A percentile compares a stretch with the other conserved stretches of the same genome.
phyloP scores from a whole-genome alignment of 2,113 vertebrate species.

The Aramus guarauna region DNA sequence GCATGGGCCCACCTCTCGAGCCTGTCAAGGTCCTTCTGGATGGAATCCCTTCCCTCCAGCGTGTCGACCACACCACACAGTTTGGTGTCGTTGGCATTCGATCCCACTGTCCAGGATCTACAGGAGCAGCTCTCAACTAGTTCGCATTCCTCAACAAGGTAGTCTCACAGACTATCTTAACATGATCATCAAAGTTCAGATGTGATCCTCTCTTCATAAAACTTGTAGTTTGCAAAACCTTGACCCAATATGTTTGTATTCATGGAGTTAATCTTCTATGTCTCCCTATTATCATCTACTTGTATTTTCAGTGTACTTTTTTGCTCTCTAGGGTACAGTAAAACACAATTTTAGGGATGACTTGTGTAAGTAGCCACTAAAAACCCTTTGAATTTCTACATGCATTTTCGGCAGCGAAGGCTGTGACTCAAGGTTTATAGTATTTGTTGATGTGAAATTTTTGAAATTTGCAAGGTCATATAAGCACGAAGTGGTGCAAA shows the following conservation, averaged over 20 bases:
- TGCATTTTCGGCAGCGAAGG: neutral
- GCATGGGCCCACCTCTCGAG: too few species aligned
- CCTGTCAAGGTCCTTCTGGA: too few species aligned
- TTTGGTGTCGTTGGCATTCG: too few species aligned
- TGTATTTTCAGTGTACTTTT: neutral
- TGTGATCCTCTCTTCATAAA: neutral
- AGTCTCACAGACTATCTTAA: neutral
- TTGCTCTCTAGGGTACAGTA: neutral
- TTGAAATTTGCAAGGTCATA: neutral
- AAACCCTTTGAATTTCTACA: neutral
- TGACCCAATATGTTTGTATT: neutral
- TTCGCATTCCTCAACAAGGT: neutral
- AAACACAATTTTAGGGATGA: neutral
- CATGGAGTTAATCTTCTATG: neutral
- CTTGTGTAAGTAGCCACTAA: accelerated
- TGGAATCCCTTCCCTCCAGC: too few species aligned
- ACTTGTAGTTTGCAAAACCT: neutral
- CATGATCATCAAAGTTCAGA: neutral
- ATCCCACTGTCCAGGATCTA: neutral
- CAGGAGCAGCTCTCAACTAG: neutral
- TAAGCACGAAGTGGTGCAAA: neutral
- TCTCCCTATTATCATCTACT: neutral
- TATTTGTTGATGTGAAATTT: neutral
- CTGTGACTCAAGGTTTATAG: neutral
- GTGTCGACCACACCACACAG: too few species aligned